Evolutionary conservation across 30 jellyfish, hydroid and myxozoan species (phyloP), one percentile per base, ranked within the genome.

Genomic region (Hydractinia symbiolongicarpus): DNA sequence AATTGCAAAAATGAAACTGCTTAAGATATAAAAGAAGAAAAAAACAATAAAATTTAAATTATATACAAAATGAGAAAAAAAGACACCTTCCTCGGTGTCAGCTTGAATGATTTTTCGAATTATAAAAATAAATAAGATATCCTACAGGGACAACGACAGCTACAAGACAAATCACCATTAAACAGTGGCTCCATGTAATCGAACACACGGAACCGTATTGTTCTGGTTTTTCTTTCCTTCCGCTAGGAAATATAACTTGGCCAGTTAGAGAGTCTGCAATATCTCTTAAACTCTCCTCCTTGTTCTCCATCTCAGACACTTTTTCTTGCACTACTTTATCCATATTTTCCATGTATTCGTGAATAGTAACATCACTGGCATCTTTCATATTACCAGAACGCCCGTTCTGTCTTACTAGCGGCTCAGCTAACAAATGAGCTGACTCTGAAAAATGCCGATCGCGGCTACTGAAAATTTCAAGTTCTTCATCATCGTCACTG

Each of bases 191-290:
- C 85, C 85, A 77, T 52, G 75, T 54, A 77, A 11, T 9, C 5
- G 75, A 77, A 61, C 85, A 61, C 51, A 60, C 44, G 30, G 85
- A 77, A 55, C 85, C 85, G 30, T 55, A 77, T 30, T 53, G 13
- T 4, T 77, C 85, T 5, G 57, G 21, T 9, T 53, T 5, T 16
- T 3, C 53, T 55, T 77, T 77, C 8, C n/a, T 51, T 16, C 40
- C 53, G 20, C 53, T 57, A 5, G 85, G 85, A 60, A 77, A 77
- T 5, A 77, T 79, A 54, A 77, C 75, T 52, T 55, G 79, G 13
- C 79, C 54, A 14, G 10, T 54, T 49, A 77, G 44, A 5, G 74
- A 20, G 60, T 61, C 7, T 16, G 30, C 77, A 14, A 77, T 53
- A 3, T 77, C 76, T 15, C 60, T 79, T 20, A 52, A 9, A 77